These are phyloP conservation scores for Thunnus thynnus DNA, from an alignment of 2,113 vertebrate genomes.

Conservation along the genomic window DNA sequence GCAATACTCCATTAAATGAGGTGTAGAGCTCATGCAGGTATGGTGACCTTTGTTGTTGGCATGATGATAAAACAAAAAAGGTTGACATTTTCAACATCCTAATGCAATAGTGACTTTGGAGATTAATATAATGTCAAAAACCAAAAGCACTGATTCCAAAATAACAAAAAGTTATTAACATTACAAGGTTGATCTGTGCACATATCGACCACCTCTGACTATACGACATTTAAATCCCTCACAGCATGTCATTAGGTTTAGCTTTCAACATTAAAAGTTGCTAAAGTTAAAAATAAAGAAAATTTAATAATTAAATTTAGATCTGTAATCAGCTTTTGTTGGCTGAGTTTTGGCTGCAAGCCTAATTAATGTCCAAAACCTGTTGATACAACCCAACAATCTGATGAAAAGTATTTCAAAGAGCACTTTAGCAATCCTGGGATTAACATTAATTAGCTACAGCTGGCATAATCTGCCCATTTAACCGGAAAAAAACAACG, in stretches of 20 bases:
- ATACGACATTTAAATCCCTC: background rate
- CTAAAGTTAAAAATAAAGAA: background rate
- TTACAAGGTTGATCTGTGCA: slow-evolving; percentile 1
- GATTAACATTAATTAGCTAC: too few species aligned
- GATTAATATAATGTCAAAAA: slow-evolving; percentile 4
- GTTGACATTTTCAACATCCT: slow-evolving; percentile 49
- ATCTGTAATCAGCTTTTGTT: background rate
- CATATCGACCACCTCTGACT: slow-evolving; percentile 1
- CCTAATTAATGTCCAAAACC: background rate
- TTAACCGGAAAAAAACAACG: too few species aligned
- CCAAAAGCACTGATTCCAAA: background rate
- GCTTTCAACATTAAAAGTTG: background rate
- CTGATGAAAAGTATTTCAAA: too few species aligned
- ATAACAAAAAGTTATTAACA: slow-evolving; percentile 1
- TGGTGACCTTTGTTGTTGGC: slow-evolving; percentile 32
- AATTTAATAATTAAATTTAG: background rate
- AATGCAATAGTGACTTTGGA: slow-evolving; percentile 3
- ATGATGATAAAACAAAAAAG: slow-evolving; percentile 30
- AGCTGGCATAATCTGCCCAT: too few species aligned
- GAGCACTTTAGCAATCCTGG: too few species aligned
- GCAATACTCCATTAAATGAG: slow-evolving; percentile 11
- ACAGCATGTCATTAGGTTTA: background rate
- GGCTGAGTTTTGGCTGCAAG: background rate
- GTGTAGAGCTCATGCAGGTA: background rate
- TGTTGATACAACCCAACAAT: too few species aligned